Evolutionary conservation across 2,113 vertebrate species (phyloP).

Genomic region (Suricata suricatta): DNA sequence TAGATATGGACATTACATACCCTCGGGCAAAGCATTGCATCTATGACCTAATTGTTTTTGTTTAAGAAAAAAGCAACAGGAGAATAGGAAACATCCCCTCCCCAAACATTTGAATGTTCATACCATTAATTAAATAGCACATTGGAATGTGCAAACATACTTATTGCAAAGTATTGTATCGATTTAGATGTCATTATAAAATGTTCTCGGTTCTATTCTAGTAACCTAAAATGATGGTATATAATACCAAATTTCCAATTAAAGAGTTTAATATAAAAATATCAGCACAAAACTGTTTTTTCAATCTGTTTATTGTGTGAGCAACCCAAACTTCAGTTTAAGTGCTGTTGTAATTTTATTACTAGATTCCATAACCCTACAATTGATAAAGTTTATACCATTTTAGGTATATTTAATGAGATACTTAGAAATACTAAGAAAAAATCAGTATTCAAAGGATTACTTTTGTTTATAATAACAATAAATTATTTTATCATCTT

Average conservation of each 20-base stretch:
- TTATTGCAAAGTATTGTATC: constrained; percentile 84
- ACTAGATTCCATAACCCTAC: constrained; percentile 84
- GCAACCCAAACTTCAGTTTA: constrained; percentile 84
- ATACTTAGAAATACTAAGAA: constrained; percentile 88
- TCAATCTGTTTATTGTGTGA: constrained; percentile 87
- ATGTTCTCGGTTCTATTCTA: constrained; percentile 75
- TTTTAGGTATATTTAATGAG: constrained; percentile 83
- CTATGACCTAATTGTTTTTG: constrained; percentile 64
- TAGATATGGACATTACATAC: neutral
- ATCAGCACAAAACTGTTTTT: constrained; percentile 88
- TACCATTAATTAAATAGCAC: constrained; percentile 70
- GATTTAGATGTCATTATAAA: constrained; percentile 80
- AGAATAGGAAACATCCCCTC: constrained; percentile 70
- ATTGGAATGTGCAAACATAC: constrained; percentile 79
- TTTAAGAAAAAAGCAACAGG: constrained; percentile 68
- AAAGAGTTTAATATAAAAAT: constrained; percentile 88
- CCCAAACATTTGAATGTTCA: constrained; percentile 71
- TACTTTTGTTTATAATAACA: constrained; percentile 86
- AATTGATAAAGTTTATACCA: constrained; percentile 81
- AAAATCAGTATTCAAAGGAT: constrained; percentile 88
- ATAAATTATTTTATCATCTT: constrained; percentile 85
- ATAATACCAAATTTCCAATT: constrained; percentile 84
- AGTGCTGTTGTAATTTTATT: constrained; percentile 83
- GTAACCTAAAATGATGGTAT: constrained; percentile 81
- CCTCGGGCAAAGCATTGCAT: constrained; percentile 44